These are phyloP conservation scores for Megaleporinus macrocephalus DNA, from an alignment of 2,113 vertebrate genomes.

Conservation along the genomic window DNA sequence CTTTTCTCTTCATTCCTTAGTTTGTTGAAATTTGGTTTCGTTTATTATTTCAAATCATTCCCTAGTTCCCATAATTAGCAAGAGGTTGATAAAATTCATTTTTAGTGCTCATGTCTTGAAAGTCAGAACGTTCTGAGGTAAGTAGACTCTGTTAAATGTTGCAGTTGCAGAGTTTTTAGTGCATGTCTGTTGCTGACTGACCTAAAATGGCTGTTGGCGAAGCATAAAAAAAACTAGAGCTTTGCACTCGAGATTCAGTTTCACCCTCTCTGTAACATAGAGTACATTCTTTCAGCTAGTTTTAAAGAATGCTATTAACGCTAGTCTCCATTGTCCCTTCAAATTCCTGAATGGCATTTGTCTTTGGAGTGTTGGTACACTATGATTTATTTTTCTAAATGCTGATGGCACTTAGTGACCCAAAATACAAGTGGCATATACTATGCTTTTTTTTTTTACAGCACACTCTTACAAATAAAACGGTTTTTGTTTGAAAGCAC, in stretches of 20 bases:
- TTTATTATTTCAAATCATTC: neutral
- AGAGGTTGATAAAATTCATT: neutral
- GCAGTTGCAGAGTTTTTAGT: constrained; percentile 7
- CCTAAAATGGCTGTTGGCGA: neutral
- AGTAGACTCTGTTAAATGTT: constrained; percentile 39
- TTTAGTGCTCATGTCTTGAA: constrained; percentile 5
- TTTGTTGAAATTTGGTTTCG: constrained; percentile 1
- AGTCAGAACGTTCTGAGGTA: constrained; percentile 47
- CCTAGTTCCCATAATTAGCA: constrained; percentile 17
- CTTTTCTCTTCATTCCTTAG: constrained; percentile 12
- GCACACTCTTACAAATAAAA: too few species aligned
- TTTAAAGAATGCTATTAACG: neutral
- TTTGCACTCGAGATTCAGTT: constrained; percentile 9
- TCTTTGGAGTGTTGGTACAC: neutral
- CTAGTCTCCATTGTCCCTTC: too few species aligned
- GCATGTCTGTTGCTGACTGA: neutral
- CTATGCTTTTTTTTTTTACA: neutral
- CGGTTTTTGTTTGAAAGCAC: too few species aligned
- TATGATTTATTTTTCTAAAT: neutral
- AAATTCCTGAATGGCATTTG: neutral
- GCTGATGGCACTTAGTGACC: too few species aligned
- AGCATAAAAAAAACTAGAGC: neutral
- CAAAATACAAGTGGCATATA: neutral
- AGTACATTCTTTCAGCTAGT: neutral
- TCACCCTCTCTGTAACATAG: neutral